These are phyloP conservation scores for Emesis furor DNA, from an alignment of 2,888 invertebrate species.

Conservation along the genomic window DNA sequence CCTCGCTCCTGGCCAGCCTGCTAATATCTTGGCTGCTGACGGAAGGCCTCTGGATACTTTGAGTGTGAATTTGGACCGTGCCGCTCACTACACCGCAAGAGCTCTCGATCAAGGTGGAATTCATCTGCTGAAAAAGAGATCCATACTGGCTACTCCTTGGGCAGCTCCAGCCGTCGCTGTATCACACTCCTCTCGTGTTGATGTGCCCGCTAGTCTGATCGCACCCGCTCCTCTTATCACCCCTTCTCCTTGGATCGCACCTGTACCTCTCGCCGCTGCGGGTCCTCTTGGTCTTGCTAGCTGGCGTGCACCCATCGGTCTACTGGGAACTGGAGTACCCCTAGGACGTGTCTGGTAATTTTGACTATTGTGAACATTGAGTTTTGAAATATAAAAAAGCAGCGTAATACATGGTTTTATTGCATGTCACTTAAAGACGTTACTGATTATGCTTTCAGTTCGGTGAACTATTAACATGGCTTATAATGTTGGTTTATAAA, in stretches of 20 bases:
- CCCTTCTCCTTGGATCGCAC: neutral
- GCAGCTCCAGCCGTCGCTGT: constrained; percentile 66
- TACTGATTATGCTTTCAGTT: too few relatives aligned
- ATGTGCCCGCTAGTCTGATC: too few relatives aligned
- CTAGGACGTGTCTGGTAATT: neutral
- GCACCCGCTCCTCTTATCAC: too few relatives aligned
- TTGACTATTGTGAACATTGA: neutral
- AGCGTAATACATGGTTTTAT: too few relatives aligned
- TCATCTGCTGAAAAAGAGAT: constrained; percentile 81
- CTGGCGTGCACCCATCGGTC: neutral
- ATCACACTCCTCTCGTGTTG: too few relatives aligned
- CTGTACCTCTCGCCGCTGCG: neutral
- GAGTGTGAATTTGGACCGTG: constrained; percentile 87
- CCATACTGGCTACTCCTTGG: constrained; percentile 70
- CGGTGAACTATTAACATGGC: too few relatives aligned
- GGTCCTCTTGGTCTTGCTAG: neutral
- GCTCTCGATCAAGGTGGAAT: constrained; percentile 78
- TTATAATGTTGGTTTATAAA: too few relatives aligned
- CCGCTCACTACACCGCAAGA: constrained; percentile 85
- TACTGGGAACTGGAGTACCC: neutral
- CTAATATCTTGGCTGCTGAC: constrained; percentile 85
- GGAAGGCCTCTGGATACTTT: constrained; percentile 87
- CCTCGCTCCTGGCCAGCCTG: too few relatives aligned
- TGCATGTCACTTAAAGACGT: too few relatives aligned
- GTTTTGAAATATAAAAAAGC: too few relatives aligned